These are phyloP conservation scores for Lithophane leautieri DNA, from an alignment of 2,888 invertebrate species.

Conservation along the genomic window DNA sequence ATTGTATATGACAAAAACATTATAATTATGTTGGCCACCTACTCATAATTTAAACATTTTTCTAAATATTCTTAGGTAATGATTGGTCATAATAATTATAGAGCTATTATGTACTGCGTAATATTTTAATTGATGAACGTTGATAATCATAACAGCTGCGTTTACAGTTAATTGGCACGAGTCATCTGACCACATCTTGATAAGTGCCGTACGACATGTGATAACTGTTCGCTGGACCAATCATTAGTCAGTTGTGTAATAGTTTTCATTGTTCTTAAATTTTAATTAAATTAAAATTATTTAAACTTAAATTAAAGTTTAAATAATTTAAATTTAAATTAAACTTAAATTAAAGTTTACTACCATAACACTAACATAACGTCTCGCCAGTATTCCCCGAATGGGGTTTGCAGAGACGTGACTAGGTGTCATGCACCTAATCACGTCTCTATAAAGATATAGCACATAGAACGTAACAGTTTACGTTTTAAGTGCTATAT, in stretches of 20 bases:
- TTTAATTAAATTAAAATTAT: no score
- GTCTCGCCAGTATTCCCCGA: background rate
- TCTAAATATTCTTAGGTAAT: background rate
- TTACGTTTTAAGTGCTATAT: no score
- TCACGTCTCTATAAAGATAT: no score
- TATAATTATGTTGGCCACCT: background rate
- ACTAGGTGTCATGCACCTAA: no score
- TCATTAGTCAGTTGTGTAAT: constrained; percentile 20
- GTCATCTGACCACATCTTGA: constrained; percentile 17
- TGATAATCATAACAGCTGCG: constrained; percentile 19
- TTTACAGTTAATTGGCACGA: constrained; percentile 36
- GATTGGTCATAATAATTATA: background rate
- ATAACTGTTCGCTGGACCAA: constrained; percentile 11
- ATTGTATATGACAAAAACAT: background rate
- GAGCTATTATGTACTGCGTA: background rate
- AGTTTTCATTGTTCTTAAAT: constrained; percentile 1
- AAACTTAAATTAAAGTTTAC: no score
- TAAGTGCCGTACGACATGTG: constrained; percentile 31
- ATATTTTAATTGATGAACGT: constrained; percentile 24
- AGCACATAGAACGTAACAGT: no score
- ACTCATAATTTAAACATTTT: background rate
- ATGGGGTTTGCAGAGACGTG: background rate
- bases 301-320: no score
- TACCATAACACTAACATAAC: background rate
- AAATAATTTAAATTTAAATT: no score